Base-by-base conservation (phyloP, 2,888 invertebrate species). In the Automeris io region DNA sequence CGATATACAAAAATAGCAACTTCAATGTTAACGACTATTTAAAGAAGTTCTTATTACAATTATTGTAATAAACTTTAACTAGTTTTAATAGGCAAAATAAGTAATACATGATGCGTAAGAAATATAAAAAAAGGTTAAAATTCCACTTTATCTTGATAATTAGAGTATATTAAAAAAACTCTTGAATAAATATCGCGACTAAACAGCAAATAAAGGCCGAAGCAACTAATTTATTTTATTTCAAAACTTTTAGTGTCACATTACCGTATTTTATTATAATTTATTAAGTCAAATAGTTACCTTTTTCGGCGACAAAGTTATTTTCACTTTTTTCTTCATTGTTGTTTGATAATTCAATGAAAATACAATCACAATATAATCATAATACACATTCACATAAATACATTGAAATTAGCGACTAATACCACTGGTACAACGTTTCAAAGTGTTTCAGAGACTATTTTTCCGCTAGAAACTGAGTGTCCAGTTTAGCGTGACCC, bases 271-370 rank as follows among this genome's bases (percentile, higher is more conserved):
- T 9, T 5, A 11, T 12, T 4, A 29, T 6, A 24, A 9, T 2
- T 11, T 12, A n/a, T 5, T 2, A 25, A 26, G 13, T 4, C 8
- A 7, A 18, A 9, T n/a, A n/a, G n/a, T n/a, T 37, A 37, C 37
- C 37, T 37, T 23, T 32, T 32, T 37, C 4, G 31, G 23, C 5
- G 32, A 11, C 31, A 37, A 29, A 3, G 32, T 32, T 23, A 37
- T 32, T 12, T 37, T 32, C 32, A 37, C 31, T 32, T 37, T 37
- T 23, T 37, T 37, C 32, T 32, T 37, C 37, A 37, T 37, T 37
- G 7, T 18, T 31, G 1, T 5, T 9, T 12, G 5, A 12, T 37
- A 12, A 5, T 31, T 6, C 18, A 19, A n/a, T 9, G 26, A 13
- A 32, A 22, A 11, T 13, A 1, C 11, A n/a, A 29, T 16, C 29